Conservation (phyloP, 2,797 vertebrate genomes). For the Premnoplex brunnescens region DNA sequence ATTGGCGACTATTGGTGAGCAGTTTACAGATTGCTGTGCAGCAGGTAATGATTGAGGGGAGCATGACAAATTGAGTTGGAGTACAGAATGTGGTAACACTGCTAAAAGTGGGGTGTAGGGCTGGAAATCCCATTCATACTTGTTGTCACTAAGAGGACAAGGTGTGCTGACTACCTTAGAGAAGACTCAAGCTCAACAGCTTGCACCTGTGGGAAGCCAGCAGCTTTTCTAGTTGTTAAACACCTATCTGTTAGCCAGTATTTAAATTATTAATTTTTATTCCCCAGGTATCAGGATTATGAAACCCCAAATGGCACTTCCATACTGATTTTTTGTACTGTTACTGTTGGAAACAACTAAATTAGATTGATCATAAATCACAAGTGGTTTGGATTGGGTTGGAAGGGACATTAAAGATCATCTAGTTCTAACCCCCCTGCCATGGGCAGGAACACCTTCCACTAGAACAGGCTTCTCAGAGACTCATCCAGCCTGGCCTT, state of each 20-base stretch:
- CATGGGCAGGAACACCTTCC: not conserved
- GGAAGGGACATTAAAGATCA: not conserved
- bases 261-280: not conserved
- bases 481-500: not conserved
- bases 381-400: not conserved
- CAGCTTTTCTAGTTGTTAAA: not conserved
- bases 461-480: not conserved
- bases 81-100: not conserved
- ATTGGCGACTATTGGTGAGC: constrained; percentile 93
- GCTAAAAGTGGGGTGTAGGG: not conserved
- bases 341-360: not conserved
- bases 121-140: not conserved
- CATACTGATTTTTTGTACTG: not conserved
- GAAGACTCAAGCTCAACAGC: not conserved
- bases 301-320: not conserved
- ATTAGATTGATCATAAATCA: not conserved
- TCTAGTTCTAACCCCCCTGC: not conserved
- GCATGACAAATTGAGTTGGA: not conserved
- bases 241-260: not conserved
- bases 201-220: not conserved
- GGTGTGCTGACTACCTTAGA: not conserved
- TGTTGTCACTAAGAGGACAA: not conserved
- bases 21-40: constrained; percentile 90
- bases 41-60: constrained; percentile 79
- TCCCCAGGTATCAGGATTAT: not conserved